Evolutionary conservation across 1,140 invertebrate genomes (phyloP), one percentile per base, ranked within the genome.

Genomic region (Cecropterus lyciades): DNA sequence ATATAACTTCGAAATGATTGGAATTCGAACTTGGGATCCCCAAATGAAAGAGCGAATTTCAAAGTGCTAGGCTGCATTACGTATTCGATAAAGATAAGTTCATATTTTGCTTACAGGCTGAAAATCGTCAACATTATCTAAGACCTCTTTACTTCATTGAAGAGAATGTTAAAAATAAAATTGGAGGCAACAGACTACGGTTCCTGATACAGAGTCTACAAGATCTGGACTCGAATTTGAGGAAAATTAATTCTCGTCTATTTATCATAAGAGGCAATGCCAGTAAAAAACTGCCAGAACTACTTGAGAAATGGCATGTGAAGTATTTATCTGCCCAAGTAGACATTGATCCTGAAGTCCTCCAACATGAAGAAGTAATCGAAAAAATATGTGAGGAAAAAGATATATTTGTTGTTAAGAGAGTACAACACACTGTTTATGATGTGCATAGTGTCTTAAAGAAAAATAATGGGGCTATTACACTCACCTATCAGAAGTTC

Each of bases 401-500:
- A 46, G 87, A 93, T 40, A 93, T 96, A 4, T 92, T 94, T 67
- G 93, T 96, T 42, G 92, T 94, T 37, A 92, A 93, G 48, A 89
- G 93, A 74, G 93, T 94, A 20, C 96, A 95, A 10, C 95, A 96
- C 76, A 96, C 96, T 1, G 93, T 97, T 3, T 96, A 95, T 81
- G 94, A 96, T 83, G 92, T 94, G 3, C 92, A 95, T 43, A 80
- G 90, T 75, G 93, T 96, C 15, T 91, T 96, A 40, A 92, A 93
- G 48, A 93, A 93, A 64, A 96, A 96, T 87, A 87, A 94, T 68
- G 95, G 95, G 0, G 92, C 84, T 72, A 92, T 95, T 5, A 95
- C 95, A 0, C 79, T 96, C 42, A 96, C 95, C 9, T 96, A 96
- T 79, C 95, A 95, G 75, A 94, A 95, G 63, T 96, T 96, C 82